Percentiles rank a stretch among this genome's conserved stretches.
These are phyloP conservation scores for Bradypodion ventrale DNA, from an alignment of 2,797 vertebrate species.

Conservation along the genomic window DNA sequence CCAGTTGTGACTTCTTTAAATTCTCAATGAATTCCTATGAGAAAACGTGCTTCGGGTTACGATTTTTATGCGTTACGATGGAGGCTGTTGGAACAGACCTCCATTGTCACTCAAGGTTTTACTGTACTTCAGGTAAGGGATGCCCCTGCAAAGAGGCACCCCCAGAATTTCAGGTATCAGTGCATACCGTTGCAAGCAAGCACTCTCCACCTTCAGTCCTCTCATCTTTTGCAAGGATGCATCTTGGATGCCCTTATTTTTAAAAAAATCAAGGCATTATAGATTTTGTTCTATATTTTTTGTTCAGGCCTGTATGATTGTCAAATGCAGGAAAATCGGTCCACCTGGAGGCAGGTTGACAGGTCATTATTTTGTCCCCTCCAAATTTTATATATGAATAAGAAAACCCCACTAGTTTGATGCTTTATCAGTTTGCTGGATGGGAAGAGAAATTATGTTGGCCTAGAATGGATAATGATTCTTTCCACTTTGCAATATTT, in stretches of 20 bases:
- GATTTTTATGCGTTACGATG: no score
- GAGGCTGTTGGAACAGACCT: no score
- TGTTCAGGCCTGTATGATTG: background rate
- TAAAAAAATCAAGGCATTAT: slow-evolving; percentile 6
- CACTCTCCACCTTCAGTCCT: no score
- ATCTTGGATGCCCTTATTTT: background rate
- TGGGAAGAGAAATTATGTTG: slow-evolving; percentile 65
- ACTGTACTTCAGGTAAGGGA: no score
- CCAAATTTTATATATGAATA: slow-evolving; percentile 42
- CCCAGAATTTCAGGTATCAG: no score
- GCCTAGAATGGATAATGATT: slow-evolving; percentile 65
- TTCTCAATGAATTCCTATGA: no score
- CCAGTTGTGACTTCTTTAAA: no score
- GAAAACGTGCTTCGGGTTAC: no score
- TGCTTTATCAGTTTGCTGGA: slow-evolving; percentile 59
- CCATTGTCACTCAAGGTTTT: no score
- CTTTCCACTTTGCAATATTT: slow-evolving; percentile 55
- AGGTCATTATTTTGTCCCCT: slow-evolving; percentile 54
- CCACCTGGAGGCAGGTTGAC: slow-evolving; percentile 47
- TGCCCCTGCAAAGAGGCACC: no score
- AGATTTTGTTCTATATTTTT: background rate
- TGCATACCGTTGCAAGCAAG: no score
- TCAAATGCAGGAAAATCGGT: background rate
- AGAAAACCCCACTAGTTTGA: slow-evolving; percentile 57
- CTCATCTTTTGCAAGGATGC: background rate